phyloP scores from a whole-genome alignment of 2,797 vertebrate species.

The Heterohyrax brucei region DNA sequence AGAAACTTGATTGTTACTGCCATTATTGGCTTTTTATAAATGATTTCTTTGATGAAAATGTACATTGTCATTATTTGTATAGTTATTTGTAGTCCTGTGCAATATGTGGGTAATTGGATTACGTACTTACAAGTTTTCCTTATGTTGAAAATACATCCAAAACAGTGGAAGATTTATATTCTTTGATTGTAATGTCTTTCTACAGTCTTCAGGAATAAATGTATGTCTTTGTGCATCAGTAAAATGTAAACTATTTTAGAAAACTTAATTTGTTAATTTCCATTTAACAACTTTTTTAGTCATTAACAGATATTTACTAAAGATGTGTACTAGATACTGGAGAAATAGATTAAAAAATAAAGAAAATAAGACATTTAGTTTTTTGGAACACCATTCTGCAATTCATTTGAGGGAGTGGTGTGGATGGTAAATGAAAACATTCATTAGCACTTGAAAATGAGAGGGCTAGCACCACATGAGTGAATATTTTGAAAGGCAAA shows the following conservation, averaged over 20 bases:
- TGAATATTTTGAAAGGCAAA: constrained; percentile 63
- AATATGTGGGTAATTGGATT: background rate
- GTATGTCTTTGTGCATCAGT: background rate
- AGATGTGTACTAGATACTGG: background rate
- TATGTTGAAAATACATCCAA: constrained; percentile 22
- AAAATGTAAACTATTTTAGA: background rate
- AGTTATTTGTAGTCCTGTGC: background rate
- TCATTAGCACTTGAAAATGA: constrained; percentile 14
- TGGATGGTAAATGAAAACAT: constrained; percentile 8
- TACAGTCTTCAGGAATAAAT: background rate
- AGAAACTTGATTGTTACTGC: background rate
- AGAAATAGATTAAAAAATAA: background rate
- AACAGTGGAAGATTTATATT: background rate
- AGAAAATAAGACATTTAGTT: background rate
- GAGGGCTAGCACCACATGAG: background rate
- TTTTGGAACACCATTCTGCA: constrained; percentile 10
- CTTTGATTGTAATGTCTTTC: background rate
- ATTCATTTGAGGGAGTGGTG: background rate
- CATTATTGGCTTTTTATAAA: background rate
- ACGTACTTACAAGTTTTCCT: background rate
- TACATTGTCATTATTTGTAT: background rate
- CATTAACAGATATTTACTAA: background rate
- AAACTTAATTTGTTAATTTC: background rate
- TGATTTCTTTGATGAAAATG: constrained; percentile 1
- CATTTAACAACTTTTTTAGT: background rate